Conservation (phyloP, 1,140 invertebrate species). For the Drosophila novamexicana region DNA sequence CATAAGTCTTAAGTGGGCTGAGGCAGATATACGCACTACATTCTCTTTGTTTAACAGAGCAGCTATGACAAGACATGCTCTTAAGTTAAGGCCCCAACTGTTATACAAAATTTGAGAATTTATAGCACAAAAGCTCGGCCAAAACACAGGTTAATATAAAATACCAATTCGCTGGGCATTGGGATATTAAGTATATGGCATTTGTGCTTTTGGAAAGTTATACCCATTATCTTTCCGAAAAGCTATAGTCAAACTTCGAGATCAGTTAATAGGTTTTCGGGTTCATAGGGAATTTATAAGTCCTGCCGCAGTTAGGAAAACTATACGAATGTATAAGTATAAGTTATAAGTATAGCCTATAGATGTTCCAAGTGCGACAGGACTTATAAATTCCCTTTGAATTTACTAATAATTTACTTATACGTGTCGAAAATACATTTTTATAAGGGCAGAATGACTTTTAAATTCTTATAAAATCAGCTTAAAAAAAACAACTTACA, state of each 20-base stretch:
- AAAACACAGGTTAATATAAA: background rate
- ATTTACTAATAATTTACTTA: background rate
- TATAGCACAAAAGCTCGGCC: constrained; percentile 7
- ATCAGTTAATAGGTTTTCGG: too few relatives aligned
- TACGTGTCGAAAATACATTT: background rate
- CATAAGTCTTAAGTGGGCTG: background rate
- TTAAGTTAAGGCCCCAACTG: constrained; percentile 12
- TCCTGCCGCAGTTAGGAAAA: too few relatives aligned
- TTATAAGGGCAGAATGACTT: background rate
- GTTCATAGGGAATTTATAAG: too few relatives aligned
- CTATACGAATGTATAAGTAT: too few relatives aligned
- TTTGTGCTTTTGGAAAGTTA: background rate
- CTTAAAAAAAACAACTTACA: background rate
- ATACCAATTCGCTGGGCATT: too few relatives aligned
- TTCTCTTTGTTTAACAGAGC: background rate
- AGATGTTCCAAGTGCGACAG: background rate
- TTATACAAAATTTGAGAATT: constrained; percentile 15
- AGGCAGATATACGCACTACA: background rate
- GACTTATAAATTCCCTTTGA: background rate
- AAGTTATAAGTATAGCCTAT: too few relatives aligned
- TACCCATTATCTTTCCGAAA: background rate
- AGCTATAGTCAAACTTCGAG: background rate
- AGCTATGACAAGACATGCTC: background rate
- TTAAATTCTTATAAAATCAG: too few relatives aligned
- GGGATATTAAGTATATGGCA: too few relatives aligned